Percentiles rank a stretch among this genome's conserved stretches.
These are phyloP conservation scores for Diabrotica undecimpunctata DNA, from an alignment of 1,140 invertebrate species.

Conservation along the genomic window DNA sequence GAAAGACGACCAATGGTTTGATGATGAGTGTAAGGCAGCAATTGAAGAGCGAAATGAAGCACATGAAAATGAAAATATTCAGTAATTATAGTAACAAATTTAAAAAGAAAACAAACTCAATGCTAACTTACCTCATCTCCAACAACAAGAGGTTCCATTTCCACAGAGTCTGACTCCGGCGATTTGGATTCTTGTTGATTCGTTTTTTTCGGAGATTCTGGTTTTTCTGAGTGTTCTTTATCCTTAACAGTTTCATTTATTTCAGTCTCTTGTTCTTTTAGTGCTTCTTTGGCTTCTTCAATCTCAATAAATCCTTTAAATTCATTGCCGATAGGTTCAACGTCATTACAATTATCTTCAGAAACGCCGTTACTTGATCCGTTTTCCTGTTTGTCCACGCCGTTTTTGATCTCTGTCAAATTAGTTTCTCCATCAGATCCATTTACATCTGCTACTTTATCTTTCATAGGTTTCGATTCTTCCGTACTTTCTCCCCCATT, in stretches of 20 bases:
- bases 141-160: constrained; percentile 40
- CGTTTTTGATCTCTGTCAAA: neutral
- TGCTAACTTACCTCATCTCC: constrained; percentile 32
- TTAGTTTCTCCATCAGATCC: neutral
- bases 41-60: too few species aligned
- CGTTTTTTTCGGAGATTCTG: neutral
- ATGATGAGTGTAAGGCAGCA: too few species aligned
- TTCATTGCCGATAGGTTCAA: too few species aligned
- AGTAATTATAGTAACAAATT: too few species aligned
- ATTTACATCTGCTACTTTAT: neutral
- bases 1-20: too few species aligned
- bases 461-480: constrained; percentile 6
- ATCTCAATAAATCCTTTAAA: neutral
- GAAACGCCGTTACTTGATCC: neutral
- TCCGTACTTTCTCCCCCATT: constrained; percentile 16
- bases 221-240: constrained; percentile 12
- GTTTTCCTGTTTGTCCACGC: constrained; percentile 4
- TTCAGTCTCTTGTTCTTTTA: constrained; percentile 8
- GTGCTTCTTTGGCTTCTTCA: constrained; percentile 12
- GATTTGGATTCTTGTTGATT: constrained; percentile 4
- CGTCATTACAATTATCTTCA: too few species aligned
- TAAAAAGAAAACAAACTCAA: too few species aligned
- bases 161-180: constrained; percentile 22
- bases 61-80: too few species aligned
- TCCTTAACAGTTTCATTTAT: constrained; percentile 3